Evolutionary conservation across 2,797 vertebrate genomes (phyloP).

Genomic region (Fistularia commersonii): DNA sequence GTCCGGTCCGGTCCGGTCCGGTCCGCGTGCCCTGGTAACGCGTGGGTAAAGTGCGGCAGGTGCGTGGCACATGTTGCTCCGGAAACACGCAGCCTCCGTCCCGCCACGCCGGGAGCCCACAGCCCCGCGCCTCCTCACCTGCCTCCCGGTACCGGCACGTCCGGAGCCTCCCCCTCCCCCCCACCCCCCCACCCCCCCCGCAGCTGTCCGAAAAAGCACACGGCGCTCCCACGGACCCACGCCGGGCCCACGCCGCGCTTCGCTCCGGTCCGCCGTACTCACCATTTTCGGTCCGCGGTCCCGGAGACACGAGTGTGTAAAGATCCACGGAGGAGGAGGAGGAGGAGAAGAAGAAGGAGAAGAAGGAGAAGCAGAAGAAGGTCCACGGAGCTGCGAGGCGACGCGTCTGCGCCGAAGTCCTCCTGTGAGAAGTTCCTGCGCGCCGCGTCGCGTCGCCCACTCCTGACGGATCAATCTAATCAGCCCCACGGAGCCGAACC

Average conservation of each 20-base stretch:
- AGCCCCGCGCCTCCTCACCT: slow-evolving; percentile 64
- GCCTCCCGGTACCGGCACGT: slow-evolving; percentile 66
- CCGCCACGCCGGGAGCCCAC: slow-evolving; percentile 60
- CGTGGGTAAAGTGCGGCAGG: slow-evolving; percentile 65
- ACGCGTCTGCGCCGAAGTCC: slow-evolving; percentile 99
- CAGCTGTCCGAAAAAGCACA: too few relatives aligned
- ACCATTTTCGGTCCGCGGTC: slow-evolving; percentile 94
- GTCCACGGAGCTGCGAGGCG: slow-evolving; percentile 99
- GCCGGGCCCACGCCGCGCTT: too few relatives aligned
- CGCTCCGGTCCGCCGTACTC: too few relatives aligned
- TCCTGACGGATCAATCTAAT: slow-evolving; percentile 99
- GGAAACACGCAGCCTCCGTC: slow-evolving; percentile 51
- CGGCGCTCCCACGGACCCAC: too few relatives aligned
- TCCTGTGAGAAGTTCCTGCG: slow-evolving; percentile 99
- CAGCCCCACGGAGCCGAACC: too few relatives aligned
- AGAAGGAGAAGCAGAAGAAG: too few relatives aligned
- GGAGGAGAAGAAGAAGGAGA: too few relatives aligned
- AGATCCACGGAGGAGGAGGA: too few relatives aligned
- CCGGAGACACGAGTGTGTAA: slow-evolving; percentile 98
- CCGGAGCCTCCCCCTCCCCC: slow-evolving; percentile 54
- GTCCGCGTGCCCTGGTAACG: slow-evolving; percentile 20
- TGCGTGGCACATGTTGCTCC: slow-evolving; percentile 77
- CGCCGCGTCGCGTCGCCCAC: slow-evolving; percentile 99
- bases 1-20: slow-evolving; percentile 62
- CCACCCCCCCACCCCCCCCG: slow-evolving; percentile 73